Evolutionary conservation across 2,113 vertebrate genomes (phyloP).

Genomic region (Ptilonorhynchus violaceus): DNA sequence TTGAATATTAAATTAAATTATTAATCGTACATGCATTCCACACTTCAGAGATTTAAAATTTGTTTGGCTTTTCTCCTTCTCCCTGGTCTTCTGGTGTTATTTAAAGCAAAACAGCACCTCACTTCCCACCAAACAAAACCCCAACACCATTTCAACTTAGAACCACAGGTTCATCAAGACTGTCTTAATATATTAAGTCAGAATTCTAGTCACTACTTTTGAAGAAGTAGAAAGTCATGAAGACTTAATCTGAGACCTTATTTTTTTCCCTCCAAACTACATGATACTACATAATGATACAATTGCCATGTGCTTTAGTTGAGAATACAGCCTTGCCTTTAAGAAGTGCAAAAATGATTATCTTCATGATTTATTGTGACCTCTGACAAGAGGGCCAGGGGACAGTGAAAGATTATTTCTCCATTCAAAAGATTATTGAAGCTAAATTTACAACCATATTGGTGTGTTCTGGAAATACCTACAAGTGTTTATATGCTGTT

Average conservation of each 20-base stretch:
- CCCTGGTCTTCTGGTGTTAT: not conserved
- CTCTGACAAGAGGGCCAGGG: not conserved
- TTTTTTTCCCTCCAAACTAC: rapidly evolving
- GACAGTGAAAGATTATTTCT: not conserved
- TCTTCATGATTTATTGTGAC: not conserved
- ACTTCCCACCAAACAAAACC: not conserved
- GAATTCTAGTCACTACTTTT: not conserved
- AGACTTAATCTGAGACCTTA: not conserved
- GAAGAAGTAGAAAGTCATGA: not conserved
- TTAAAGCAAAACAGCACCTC: not conserved
- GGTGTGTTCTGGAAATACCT: not conserved
- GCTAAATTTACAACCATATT: not conserved
- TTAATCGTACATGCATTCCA: not conserved
- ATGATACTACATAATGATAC: no score
- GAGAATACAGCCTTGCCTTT: not conserved
- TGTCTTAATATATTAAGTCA: not conserved
- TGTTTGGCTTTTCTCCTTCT: not conserved
- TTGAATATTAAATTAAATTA: not conserved
- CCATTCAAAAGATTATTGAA: not conserved
- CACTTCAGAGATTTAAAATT: not conserved
- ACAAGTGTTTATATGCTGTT: not conserved
- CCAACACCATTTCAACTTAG: not conserved
- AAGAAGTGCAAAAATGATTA: not conserved
- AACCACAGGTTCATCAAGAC: not conserved
- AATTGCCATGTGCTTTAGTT: rapidly evolving